These are phyloP conservation scores for Eupithecia subfuscata DNA, from an alignment of 2,888 invertebrate species.

Conservation along the genomic window DNA sequence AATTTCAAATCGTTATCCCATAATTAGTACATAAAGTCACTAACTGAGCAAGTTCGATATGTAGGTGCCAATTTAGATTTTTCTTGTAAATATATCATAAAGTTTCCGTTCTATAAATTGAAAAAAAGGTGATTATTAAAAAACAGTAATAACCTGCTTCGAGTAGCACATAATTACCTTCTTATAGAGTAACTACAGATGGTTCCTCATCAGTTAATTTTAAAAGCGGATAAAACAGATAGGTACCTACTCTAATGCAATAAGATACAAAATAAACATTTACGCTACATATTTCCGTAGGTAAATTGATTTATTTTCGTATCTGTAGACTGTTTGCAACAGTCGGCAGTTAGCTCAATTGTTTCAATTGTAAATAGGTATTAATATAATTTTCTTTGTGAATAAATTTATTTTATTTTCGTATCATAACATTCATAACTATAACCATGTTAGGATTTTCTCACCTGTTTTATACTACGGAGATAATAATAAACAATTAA, in stretches of 20 bases:
- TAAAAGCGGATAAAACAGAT: background rate
- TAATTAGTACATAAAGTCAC: background rate
- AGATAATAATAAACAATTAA: background rate
- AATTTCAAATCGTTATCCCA: background rate
- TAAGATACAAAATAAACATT: background rate
- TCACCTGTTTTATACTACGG: background rate
- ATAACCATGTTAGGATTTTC: background rate
- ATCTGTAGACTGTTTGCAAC: too few relatives aligned
- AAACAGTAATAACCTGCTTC: background rate
- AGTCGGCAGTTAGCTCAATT: too few relatives aligned
- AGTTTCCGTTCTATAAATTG: background rate
- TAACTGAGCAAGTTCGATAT: background rate
- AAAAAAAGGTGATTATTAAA: background rate
- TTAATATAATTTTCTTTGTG: too few relatives aligned
- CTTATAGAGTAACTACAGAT: background rate
- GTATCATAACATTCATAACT: background rate
- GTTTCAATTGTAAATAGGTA: too few relatives aligned
- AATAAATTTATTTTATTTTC: background rate
- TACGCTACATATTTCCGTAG: background rate
- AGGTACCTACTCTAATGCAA: background rate
- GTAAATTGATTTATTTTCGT: background rate
- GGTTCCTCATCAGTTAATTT: background rate
- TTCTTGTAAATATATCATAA: background rate
- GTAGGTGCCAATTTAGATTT: background rate
- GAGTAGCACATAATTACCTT: background rate